Base-by-base conservation (phyloP, 1,140 invertebrate species). In the Pseudoatta argentina region DNA sequence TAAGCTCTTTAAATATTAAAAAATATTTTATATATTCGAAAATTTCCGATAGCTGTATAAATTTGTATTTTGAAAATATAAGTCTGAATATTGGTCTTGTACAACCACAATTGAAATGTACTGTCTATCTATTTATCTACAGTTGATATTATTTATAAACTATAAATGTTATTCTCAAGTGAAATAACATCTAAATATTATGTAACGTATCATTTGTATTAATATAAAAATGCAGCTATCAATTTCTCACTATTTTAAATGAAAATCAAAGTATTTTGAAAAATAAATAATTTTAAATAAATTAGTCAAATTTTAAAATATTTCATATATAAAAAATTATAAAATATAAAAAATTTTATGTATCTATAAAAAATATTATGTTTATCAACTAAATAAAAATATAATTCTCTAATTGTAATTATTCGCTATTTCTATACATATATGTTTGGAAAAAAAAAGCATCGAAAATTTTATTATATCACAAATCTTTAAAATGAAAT, bases 1-100 rank as follows among this genome's bases (percentile, higher is more conserved):
- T 34, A 30, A 5, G 7, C 39, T 30, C 48, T 73, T n/a, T 7
- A n/a, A n/a, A 53, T 8, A 18, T 12, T 57, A 57, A 6, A 21
- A 21, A 57, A 21, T 57, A 8, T 30, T 30, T 30, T 72, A 71
- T 30, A 30, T 57, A 21, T 18, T 1, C 55, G 24, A 53, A 18
- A 55, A 12, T n/a, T 72, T 53, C 3, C 7, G 21, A 48, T 27
- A 16, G 21, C 7, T 53, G 5, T 55, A 73, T 55, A 73, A 57
- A 73, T 57, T 73, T 73, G 27, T n/a, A 75, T 75, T 75, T 59
- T 39, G 7, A 7, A 75, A 57, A 34, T 34, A 16, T 51, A 55
- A 73, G 12, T 10, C 0, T 6, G 6, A 21, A 57, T 57, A 34
- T 34, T 12, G 27, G 2, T 55, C 39, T 55, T 55, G 34, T 75